phyloP scores from a whole-genome alignment of 2,888 invertebrate species.

The Eristalinus aeneus region DNA sequence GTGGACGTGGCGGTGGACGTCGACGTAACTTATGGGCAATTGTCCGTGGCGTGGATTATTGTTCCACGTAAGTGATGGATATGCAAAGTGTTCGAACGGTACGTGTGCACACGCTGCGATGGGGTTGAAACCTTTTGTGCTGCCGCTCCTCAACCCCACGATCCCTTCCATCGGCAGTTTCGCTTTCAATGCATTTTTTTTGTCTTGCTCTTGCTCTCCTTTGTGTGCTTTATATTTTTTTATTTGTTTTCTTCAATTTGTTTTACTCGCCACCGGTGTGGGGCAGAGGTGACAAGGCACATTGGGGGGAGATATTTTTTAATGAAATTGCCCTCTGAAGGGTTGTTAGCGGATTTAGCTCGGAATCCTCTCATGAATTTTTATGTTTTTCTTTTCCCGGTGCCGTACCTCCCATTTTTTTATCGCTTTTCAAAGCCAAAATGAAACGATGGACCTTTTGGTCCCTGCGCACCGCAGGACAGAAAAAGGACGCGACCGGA shows the following conservation, averaged over 20 bases:
- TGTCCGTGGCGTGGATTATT: conserved; percentile 70
- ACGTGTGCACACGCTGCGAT: conserved; percentile 15
- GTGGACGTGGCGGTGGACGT: background rate
- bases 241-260: conserved; percentile 62
- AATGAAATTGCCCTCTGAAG: conserved; percentile 69
- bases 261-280: conserved; percentile 1
- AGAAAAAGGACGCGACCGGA: conserved; percentile 34
- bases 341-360: conserved; percentile 68
- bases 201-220: background rate
- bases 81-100: conserved; percentile 58
- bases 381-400: conserved; percentile 37
- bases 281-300: conserved; percentile 25
- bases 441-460: conserved; percentile 21
- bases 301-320: conserved; percentile 30
- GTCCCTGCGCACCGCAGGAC: background rate
- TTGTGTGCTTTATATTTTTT: conserved; percentile 42
- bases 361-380: conserved; percentile 68
- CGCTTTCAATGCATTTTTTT: conserved; percentile 27
- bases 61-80: conserved; percentile 64
- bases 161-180: background rate
- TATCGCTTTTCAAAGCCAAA: conserved; percentile 35
- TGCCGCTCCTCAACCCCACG: conserved; percentile 35
- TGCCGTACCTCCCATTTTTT: conserved; percentile 15
- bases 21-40: conserved; percentile 56
- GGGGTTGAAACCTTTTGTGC: conserved; percentile 40